Conservation (phyloP, 1,140 invertebrate species). For the Pogonognathellus flavescens region DNA sequence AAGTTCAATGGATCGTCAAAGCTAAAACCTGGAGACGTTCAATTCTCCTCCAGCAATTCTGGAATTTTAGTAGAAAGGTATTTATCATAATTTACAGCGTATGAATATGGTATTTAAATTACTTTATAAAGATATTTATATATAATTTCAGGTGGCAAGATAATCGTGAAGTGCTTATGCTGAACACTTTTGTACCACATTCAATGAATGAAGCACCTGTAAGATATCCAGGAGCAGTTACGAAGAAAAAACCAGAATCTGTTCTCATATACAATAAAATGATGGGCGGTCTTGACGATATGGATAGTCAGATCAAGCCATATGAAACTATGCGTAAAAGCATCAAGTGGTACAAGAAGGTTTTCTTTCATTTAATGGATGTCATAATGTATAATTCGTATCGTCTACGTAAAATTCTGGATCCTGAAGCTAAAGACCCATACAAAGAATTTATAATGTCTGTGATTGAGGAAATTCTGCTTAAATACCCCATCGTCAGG, state of each 20-base stretch:
- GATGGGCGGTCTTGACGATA: constrained; percentile 39
- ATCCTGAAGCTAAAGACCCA: neutral
- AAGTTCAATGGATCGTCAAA: neutral
- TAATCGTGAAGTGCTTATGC: neutral
- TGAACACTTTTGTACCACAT: constrained; percentile 4
- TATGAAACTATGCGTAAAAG: neutral
- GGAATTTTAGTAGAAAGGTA: constrained; percentile 25
- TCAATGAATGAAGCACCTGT: neutral
- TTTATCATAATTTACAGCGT: no score
- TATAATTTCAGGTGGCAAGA: constrained; percentile 1
- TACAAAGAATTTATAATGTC: neutral
- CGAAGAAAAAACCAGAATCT: neutral
- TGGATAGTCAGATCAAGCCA: constrained; percentile 10
- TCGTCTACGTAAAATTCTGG: neutral
- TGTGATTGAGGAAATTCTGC: neutral
- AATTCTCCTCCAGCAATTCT: neutral
- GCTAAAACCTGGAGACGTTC: neutral
- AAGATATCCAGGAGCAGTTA: neutral
- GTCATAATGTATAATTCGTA: constrained; percentile 1
- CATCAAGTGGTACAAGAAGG: constrained; percentile 45
- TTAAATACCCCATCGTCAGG: neutral
- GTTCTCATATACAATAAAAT: constrained; percentile 3
- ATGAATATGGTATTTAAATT: no score
- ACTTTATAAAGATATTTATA: no score
- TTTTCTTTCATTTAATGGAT: constrained; percentile 24